Base-by-base conservation (phyloP, 92 coral and sea anemone genomes). In the Pocillopora grandis region DNA sequence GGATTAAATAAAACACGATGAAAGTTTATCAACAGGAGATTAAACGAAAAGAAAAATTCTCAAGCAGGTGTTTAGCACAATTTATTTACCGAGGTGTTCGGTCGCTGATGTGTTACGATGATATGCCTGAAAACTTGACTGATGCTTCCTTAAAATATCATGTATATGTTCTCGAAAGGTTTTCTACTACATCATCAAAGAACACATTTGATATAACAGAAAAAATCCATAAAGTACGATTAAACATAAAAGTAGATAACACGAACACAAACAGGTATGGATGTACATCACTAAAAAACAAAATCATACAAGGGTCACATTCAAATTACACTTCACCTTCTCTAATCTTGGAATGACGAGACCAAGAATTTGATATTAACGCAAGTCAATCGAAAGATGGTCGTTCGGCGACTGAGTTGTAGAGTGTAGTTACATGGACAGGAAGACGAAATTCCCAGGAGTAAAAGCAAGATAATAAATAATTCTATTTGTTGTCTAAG, bases 401-500 rank as follows among this genome's bases (percentile, higher is more conserved):
- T 14, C 18, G 49, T 27, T 27, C 16, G 49, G 12, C 17, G 35
- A 74, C 48, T n/a, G 31, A 27, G 31, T 27, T 3, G 59, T 37
- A 7, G 12, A 20, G 17, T 23, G 49, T 1, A 67, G 14, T 56
- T 13, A 33, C 20, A 21, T 17, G 21, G 14, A 60, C 20, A 31
- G 58, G 23, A n/a, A 15, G 33, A 60, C 2, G 20, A 16, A 59
- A 42, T 48, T 62, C 36, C 52, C 61, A 63, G 15, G 55, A 75
- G 68, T 70, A 35, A 58, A 73, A 59, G 37, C 21, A 71, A 58
- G 58, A 71, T 8, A 37, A 33, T 23, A 58, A 74, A 83, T 56
- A 74, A 1, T 15, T 49, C 19, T 27, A 64, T 37, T 83, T 83
- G 86, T 83, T 74, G 86, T 72, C 86, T 72, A 83, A 83, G 86